Evolutionary conservation across 2,888 invertebrate species (phyloP).

Genomic region (Calameuta filiformis): DNA sequence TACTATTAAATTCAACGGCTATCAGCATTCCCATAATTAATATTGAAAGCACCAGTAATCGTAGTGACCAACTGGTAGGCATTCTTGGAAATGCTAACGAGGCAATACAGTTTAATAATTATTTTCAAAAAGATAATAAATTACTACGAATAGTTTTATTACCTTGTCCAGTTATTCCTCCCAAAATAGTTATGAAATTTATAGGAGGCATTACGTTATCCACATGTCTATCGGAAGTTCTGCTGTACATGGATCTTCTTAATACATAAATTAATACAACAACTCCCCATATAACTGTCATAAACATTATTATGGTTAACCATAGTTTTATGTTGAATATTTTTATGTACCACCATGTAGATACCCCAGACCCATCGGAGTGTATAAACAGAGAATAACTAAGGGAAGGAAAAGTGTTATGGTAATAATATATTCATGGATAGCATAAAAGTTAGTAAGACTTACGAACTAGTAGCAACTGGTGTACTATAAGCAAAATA

Average conservation of each 20-base stretch:
- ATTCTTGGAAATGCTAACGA: slow-evolving; percentile 42
- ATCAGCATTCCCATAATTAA: slow-evolving; percentile 47
- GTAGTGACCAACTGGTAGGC: slow-evolving; percentile 44
- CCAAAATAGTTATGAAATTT: slow-evolving; percentile 42
- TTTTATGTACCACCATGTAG: slow-evolving; percentile 44
- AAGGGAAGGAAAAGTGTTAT: neutral
- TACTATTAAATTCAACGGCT: slow-evolving; percentile 47
- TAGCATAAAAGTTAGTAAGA: neutral
- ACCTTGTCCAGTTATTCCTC: slow-evolving; percentile 51
- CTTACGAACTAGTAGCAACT: slow-evolving; percentile 33
- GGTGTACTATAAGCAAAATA: slow-evolving; percentile 39
- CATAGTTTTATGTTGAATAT: slow-evolving; percentile 43
- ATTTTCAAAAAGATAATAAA: slow-evolving; percentile 5
- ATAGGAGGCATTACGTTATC: slow-evolving; percentile 42
- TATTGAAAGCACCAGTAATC: slow-evolving; percentile 40
- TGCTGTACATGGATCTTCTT: slow-evolving; percentile 27
- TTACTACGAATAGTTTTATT: neutral
- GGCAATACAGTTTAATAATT: neutral
- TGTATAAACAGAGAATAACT: slow-evolving; percentile 47
- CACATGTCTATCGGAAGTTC: slow-evolving; percentile 30
- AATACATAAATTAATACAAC: slow-evolving; percentile 34
- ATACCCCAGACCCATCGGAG: slow-evolving; percentile 39
- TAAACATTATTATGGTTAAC: slow-evolving; percentile 32
- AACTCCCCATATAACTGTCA: slow-evolving; percentile 30
- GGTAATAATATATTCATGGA: neutral